Conservation (phyloP, 2,888 invertebrate genomes). For the Chymomyza amoena region DNA sequence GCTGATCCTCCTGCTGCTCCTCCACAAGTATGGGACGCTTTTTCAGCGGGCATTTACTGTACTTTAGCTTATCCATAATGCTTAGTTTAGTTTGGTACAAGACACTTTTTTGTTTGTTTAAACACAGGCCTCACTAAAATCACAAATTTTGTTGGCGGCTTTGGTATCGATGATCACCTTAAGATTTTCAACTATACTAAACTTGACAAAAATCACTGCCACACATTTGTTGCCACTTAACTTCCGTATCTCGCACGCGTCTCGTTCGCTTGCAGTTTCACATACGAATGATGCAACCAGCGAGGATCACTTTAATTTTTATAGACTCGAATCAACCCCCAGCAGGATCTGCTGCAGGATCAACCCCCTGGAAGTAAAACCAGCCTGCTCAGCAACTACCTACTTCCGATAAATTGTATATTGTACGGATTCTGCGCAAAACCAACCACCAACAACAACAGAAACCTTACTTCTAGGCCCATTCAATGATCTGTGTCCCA, state of each 20-base stretch:
- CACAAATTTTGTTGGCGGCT: not conserved
- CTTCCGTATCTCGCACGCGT: conserved; percentile 35
- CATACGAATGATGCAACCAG: conserved; percentile 75
- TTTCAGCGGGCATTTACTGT: conserved; percentile 77
- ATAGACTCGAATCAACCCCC: conserved; percentile 67
- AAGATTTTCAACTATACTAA: conserved; percentile 7
- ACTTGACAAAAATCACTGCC: conserved; percentile 31
- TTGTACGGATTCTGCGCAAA: conserved; percentile 44
- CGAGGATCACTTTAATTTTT: conserved; percentile 73
- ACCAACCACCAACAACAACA: conserved; percentile 62
- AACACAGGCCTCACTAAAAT: not conserved
- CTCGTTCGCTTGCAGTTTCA: conserved; percentile 64
- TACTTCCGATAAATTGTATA: conserved; percentile 61
- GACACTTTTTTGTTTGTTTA: too few species aligned
- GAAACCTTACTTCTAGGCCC: conserved; percentile 3
- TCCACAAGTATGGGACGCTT: conserved; percentile 75
- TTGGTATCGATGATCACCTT: conserved; percentile 20
- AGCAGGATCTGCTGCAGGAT: conserved; percentile 32
- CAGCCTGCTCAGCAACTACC: conserved; percentile 54
- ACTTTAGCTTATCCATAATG: conserved; percentile 75
- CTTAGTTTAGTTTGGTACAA: not conserved
- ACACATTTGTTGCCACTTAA: conserved; percentile 36
- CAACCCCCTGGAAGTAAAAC: conserved; percentile 55
- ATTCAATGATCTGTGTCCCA: conserved; percentile 4
- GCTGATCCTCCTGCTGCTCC: conserved; percentile 46